phyloP scores from a whole-genome alignment of 1,140 invertebrate genomes.

The Drosophila albomicans region DNA sequence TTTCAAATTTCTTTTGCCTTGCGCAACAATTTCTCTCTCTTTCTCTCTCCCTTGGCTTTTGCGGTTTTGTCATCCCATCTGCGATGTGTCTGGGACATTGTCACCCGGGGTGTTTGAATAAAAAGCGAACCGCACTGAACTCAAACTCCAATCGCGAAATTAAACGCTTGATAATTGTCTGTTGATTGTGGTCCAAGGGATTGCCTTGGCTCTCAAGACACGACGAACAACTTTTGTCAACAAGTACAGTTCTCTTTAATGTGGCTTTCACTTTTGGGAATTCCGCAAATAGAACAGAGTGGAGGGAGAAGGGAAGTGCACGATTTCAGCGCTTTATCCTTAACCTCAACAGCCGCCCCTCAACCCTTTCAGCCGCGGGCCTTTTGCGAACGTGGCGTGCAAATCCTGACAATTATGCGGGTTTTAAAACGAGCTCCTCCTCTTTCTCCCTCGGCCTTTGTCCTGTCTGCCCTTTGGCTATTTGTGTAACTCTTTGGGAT shows the following conservation, averaged over 20 bases:
- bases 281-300: background rate
- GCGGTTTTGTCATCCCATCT: slow-evolving; percentile 69
- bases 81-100: slow-evolving; percentile 53
- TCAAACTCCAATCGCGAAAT: slow-evolving; percentile 43
- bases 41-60: slow-evolving; percentile 26
- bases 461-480: slow-evolving; percentile 60
- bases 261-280: background rate
- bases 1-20: slow-evolving; percentile 54
- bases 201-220: background rate
- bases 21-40: slow-evolving; percentile 32
- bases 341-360: slow-evolving; percentile 43
- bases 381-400: slow-evolving; percentile 59
- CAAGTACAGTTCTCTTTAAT: slow-evolving; percentile 2
- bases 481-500: slow-evolving; percentile 73
- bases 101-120: slow-evolving; percentile 61
- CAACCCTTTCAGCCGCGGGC: slow-evolving; percentile 33
- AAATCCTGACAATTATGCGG: slow-evolving; percentile 82
- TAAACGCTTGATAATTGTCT: slow-evolving; percentile 68
- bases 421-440: slow-evolving; percentile 61
- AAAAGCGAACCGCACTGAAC: slow-evolving; percentile 9
- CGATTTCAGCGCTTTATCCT: slow-evolving; percentile 36
- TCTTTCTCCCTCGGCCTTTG: background rate
- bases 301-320: background rate
- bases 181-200: slow-evolving; percentile 50
- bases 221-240: slow-evolving; percentile 2